Conservation (phyloP, 2,113 vertebrate genomes). For the Planiliza haematocheilus region DNA sequence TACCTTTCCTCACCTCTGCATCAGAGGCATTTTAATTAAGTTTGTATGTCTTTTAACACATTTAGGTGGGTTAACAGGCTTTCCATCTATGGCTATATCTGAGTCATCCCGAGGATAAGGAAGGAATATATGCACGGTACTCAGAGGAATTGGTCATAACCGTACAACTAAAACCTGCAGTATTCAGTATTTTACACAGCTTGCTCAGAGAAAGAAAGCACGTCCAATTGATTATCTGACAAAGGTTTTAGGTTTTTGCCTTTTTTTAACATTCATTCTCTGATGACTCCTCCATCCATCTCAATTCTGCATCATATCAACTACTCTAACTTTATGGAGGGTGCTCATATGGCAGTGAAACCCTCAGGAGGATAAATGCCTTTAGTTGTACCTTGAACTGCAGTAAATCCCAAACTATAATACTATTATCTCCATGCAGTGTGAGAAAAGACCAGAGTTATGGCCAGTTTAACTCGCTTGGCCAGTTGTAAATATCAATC, state of each 20-base stretch:
- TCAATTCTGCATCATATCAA: not conserved
- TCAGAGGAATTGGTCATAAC: constrained; percentile 21
- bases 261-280: constrained; percentile 7
- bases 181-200: constrained; percentile 50
- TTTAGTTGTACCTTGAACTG: constrained; percentile 20
- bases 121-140: constrained; percentile 7
- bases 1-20: constrained; percentile 11
- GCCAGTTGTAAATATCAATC: constrained; percentile 75
- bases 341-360: not conserved
- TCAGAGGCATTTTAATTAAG: constrained; percentile 18
- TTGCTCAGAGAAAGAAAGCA: constrained; percentile 13
- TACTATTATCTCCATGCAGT: constrained; percentile 15
- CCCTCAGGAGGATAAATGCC: not conserved
- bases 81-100: not conserved
- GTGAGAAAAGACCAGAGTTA: constrained; percentile 36
- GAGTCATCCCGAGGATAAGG: constrained; percentile 13
- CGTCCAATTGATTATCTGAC: constrained; percentile 48
- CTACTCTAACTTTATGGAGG: constrained; percentile 12
- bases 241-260: constrained; percentile 16
- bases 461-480: constrained; percentile 50
- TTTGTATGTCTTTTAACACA: constrained; percentile 10
- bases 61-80: not conserved
- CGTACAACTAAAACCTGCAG: constrained; percentile 41
- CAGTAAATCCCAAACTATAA: constrained; percentile 21
- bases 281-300: not conserved